Evolutionary conservation across 2,797 vertebrate genomes (phyloP).

Genomic region (Malurus leucopterus): DNA sequence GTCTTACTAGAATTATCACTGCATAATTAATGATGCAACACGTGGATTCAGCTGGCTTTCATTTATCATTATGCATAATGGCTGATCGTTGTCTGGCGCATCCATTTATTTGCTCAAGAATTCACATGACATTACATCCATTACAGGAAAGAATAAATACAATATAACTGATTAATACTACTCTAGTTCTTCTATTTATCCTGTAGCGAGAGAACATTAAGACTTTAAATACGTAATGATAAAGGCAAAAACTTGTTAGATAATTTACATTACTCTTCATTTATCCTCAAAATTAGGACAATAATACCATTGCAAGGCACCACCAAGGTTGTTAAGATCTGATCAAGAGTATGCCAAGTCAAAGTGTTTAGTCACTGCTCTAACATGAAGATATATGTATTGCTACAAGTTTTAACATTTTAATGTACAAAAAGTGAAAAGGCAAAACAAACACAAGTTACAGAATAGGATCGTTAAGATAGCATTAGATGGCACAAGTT

Average conservation of each 20-base stretch:
- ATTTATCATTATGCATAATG: not conserved
- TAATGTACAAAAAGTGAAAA: not conserved
- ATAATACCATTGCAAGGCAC: not conserved
- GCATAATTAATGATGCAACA: not conserved
- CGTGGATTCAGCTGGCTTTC: not conserved
- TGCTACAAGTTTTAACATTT: not conserved
- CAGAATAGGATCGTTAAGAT: not conserved
- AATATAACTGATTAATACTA: not conserved
- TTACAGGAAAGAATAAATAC: not conserved
- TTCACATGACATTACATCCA: not conserved
- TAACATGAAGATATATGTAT: not conserved
- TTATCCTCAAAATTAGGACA: not conserved
- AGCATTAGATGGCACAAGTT: not conserved
- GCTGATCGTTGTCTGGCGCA: not conserved
- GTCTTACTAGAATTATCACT: not conserved
- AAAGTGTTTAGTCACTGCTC: not conserved
- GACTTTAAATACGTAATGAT: not conserved
- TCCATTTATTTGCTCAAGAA: not conserved
- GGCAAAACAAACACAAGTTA: not conserved
- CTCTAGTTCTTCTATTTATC: not conserved
- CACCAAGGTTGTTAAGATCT: not conserved
- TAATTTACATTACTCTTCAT: not conserved
- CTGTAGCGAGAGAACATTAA: not conserved
- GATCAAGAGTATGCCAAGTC: not conserved
- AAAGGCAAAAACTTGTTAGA: not conserved